Conservation (phyloP, 2,113 vertebrate species). For the Poeciliopsis prolifica region DNA sequence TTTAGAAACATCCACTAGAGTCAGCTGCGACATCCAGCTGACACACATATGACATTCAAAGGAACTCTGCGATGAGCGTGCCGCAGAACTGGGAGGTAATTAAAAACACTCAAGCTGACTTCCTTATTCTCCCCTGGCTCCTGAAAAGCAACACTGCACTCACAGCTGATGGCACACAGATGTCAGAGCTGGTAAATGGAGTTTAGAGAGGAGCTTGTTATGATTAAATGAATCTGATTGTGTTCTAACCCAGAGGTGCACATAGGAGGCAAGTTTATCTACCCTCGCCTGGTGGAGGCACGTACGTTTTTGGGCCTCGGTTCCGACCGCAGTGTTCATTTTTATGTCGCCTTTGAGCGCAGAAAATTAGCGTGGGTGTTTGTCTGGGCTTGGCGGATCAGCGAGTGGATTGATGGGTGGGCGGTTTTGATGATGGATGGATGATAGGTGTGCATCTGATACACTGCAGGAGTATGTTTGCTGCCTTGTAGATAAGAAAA, state of each 20-base stretch:
- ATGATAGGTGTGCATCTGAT: conserved; percentile 33
- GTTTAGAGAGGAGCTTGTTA: conserved; percentile 51
- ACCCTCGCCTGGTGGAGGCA: background rate
- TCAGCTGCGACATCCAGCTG: conserved; percentile 45
- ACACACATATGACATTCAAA: conserved; percentile 60
- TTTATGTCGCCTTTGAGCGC: conserved; percentile 11
- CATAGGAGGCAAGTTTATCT: conserved; percentile 18
- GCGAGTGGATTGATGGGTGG: conserved; percentile 22
- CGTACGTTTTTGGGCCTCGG: conserved; percentile 15
- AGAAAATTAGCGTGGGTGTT: conserved; percentile 12
- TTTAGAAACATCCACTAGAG: conserved; percentile 52
- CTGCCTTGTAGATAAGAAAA: conserved; percentile 35
- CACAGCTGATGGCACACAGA: conserved; percentile 60
- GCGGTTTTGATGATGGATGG: conserved; percentile 35
- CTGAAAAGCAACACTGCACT: conserved; percentile 50
- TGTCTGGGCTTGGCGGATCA: conserved; percentile 13
- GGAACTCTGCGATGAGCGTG: conserved; percentile 46
- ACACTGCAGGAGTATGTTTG: conserved; percentile 25
- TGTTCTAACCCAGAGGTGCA: conserved; percentile 43
- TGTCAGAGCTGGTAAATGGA: conserved; percentile 56
- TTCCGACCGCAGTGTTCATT: conserved; percentile 9
- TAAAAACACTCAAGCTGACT: conserved; percentile 44
- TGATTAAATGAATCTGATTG: conserved; percentile 66
- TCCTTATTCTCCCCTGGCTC: conserved; percentile 5
- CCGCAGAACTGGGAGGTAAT: conserved; percentile 55